Base-by-base conservation (phyloP, 2,797 vertebrate species). In the Pantherophis vulpinus region DNA sequence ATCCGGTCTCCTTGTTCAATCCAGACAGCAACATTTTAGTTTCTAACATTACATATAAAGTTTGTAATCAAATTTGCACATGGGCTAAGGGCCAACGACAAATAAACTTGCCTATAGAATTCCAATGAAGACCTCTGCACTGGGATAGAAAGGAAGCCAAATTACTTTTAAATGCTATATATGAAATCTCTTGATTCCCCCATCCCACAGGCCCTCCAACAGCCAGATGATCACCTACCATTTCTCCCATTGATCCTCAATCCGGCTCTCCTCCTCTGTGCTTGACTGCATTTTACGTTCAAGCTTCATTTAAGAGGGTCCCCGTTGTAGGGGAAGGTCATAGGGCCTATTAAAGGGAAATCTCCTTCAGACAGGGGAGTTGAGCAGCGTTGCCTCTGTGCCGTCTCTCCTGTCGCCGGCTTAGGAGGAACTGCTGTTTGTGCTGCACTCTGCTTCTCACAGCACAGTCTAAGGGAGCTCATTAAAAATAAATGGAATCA, bases 221-320 rank as follows among this genome's bases (percentile, higher is more conserved):
- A 37, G 95, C 95, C 94, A 0, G 70, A 18, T 10, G 12, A n/a
- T 87, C 70, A 96, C 98, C 97, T 99, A 99, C 99, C 99, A 99
- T 99, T 98, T 99, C 97, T 99, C 99, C 99, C 99, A 99, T 97
- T 99, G 99, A 96, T 99, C 99, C 97, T 99, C 99, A 98, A 99
- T 98, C 99, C 99, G 99, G 97, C 98, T 98, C 97, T 99, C 98
- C 98, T 98, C 98, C 98, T 99, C 98, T 94, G 98, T 97, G 97
- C 97, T 98, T 0, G 99, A 98, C 95, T 99, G 99, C 99, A 99
- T 99, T 97, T 98, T 98, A 98, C 97, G 97, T 97, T 97, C 97
- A 97, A 98, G 98, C 97, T 98, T 98, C 98, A 98, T 98, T 93
- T 96, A 97, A 93, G 90, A 96, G 91, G 93, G 96, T 54, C 95